phyloP scores from a whole-genome alignment of 1,140 invertebrate species.

The Dinothrombium tinctorium region DNA sequence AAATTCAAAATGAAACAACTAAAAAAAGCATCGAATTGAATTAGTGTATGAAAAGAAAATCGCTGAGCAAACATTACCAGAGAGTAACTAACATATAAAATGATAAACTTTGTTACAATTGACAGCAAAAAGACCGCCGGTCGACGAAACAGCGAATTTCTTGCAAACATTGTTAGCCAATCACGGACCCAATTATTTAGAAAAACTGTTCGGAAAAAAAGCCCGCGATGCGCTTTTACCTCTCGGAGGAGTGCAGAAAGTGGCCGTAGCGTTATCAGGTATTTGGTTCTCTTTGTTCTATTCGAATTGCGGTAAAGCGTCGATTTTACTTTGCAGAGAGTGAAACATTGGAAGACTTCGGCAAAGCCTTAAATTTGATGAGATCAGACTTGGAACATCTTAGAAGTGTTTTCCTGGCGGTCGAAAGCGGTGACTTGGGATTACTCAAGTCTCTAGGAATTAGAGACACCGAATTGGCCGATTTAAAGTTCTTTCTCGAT shows the following conservation, averaged over 20 bases:
- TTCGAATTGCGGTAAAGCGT: background rate
- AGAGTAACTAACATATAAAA: too few relatives aligned
- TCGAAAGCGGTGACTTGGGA: slow-evolving; percentile 79
- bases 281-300: slow-evolving; percentile 11
- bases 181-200: slow-evolving; percentile 7
- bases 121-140: slow-evolving; percentile 76
- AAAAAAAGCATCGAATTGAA: too few relatives aligned
- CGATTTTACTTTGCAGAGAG: slow-evolving; percentile 45
- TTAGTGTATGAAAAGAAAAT: too few relatives aligned
- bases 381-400: slow-evolving; percentile 68
- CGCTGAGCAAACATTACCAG: too few relatives aligned
- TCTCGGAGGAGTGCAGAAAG: slow-evolving; percentile 72
- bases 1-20: too few relatives aligned
- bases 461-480: slow-evolving; percentile 82
- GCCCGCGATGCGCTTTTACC: slow-evolving; percentile 65
- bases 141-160: slow-evolving; percentile 84
- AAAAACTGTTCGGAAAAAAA: slow-evolving; percentile 31
- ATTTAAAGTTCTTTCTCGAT: slow-evolving; percentile 89
- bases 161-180: slow-evolving; percentile 58
- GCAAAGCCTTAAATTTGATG: slow-evolving; percentile 57
- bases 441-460: slow-evolving; percentile 81
- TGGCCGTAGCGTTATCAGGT: slow-evolving; percentile 82
- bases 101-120: too few relatives aligned
- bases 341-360: slow-evolving; percentile 83
- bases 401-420: slow-evolving; percentile 77